Base-by-base conservation (phyloP, 1,140 invertebrate species). In the Drosophila paulistorum region DNA sequence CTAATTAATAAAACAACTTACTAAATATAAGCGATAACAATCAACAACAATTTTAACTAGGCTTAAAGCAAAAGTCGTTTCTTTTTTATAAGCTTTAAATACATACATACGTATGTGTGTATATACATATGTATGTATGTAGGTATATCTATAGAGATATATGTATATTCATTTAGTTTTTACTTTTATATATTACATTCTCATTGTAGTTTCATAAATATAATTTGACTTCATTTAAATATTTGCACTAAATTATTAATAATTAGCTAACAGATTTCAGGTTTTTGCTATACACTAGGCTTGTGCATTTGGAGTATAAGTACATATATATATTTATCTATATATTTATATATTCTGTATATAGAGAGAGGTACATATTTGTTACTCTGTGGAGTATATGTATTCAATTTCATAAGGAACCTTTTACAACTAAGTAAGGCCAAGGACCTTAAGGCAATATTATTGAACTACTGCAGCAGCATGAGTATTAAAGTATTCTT, bases 241-340 rank as follows among this genome's bases (percentile, higher is more conserved):
- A 87, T 83, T 89, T 87, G 72, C 71, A 80, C 83, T 87, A 89
- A 72, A 26, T 71, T 87, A 71, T 83, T 72, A 59, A 26, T 74
- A 89, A 71, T 83, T 72, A 59, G 58, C 84, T 87, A 87, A 68
- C 81, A 74, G 35, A 73, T 87, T 81, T 55, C 70, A 51, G 45
- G 45, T 59, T 69, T 77, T 77, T 42, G 64, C 73, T 83, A 77
- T 59, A 61, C 41, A 72, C 72, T 83, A 82, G 48, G 63, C 70
- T 69, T 79, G 77, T 71, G 76, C 71, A 66, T 71, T 71, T 41
- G 41, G 61, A 71, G 39, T 71, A 68, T 68, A n/a, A n/a, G n/a
- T n/a, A 72, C 59, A 75, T 74, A 68, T 51, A 39, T 23, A 39
- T 23, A 58, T 48, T 75, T 48, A 48, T 7, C 14, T 20, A 51